Percentiles rank a stretch among this genome's conserved stretches.
Conservation (phyloP, 2,797 vertebrate species). For the Darevskia nairensis region DNA sequence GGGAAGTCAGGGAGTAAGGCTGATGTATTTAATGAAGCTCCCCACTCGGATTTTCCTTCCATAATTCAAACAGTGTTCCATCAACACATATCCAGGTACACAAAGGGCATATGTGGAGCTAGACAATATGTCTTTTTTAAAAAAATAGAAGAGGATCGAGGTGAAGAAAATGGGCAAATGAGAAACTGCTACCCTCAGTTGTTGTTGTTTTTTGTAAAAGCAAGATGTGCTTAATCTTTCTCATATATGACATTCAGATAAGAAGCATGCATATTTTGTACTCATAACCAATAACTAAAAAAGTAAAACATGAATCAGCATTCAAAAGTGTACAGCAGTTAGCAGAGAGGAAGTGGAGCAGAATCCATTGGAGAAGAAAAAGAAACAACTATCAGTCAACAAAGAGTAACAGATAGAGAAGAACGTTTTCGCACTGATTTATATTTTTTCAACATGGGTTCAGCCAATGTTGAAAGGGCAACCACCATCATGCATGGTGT, state of each 20-base stretch:
- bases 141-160: background rate
- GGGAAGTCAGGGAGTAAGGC: background rate
- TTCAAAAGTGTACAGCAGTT: background rate
- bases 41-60: background rate
- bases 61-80: background rate
- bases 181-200: background rate
- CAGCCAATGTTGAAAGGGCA: background rate
- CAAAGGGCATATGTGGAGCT: too few relatives aligned
- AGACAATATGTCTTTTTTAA: background rate
- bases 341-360: background rate
- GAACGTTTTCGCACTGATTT: background rate
- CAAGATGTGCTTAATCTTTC: background rate
- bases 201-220: background rate
- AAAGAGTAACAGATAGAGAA: background rate
- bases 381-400: background rate
- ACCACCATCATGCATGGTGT: background rate
- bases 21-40: background rate
- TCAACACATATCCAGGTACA: background rate
- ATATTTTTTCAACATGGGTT: too few relatives aligned
- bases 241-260: background rate
- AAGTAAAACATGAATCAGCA: background rate
- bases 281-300: background rate
- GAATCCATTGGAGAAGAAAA: slow-evolving; percentile 14
- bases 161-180: background rate
- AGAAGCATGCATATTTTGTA: background rate